Evolutionary conservation across 1,140 invertebrate genomes (phyloP).

Genomic region (Cecropterus lyciades): DNA sequence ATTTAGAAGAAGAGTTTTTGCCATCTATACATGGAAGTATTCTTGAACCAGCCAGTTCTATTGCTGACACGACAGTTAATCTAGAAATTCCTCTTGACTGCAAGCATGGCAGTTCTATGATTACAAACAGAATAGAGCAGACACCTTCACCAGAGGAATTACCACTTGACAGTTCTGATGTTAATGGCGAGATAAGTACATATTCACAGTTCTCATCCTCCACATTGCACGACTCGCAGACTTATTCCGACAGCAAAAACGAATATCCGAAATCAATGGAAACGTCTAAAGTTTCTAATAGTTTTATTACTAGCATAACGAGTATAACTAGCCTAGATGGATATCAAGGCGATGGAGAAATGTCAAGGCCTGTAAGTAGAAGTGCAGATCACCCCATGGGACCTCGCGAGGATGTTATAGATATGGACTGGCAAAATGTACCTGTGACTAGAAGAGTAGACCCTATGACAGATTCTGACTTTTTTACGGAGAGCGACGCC

Average conservation of each 20-base stretch:
- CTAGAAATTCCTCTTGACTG: constrained; percentile 85
- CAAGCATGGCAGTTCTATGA: constrained; percentile 69
- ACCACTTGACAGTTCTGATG: constrained; percentile 88
- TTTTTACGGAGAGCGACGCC: constrained; percentile 94
- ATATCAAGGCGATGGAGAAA: constrained; percentile 94
- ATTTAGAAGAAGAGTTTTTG: constrained; percentile 78
- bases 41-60: constrained; percentile 80
- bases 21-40: constrained; percentile 83
- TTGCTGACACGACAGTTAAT: constrained; percentile 85
- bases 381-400: constrained; percentile 88
- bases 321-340: constrained; percentile 94
- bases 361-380: constrained; percentile 91
- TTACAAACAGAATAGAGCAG: constrained; percentile 86
- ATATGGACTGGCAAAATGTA: constrained; percentile 84
- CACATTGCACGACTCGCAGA: constrained; percentile 77
- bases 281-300: constrained; percentile 86
- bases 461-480: constrained; percentile 95
- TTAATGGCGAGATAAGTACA: constrained; percentile 83
- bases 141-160: constrained; percentile 93
- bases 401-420: constrained; percentile 74
- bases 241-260: constrained; percentile 84
- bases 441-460: constrained; percentile 86
- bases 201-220: constrained; percentile 77
- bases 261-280: constrained; percentile 85
- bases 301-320: constrained; percentile 93